A percentile compares a stretch with the other conserved stretches of the same genome.
Conservation (phyloP, 2,113 vertebrate genomes). For the Mugil cephalus region DNA sequence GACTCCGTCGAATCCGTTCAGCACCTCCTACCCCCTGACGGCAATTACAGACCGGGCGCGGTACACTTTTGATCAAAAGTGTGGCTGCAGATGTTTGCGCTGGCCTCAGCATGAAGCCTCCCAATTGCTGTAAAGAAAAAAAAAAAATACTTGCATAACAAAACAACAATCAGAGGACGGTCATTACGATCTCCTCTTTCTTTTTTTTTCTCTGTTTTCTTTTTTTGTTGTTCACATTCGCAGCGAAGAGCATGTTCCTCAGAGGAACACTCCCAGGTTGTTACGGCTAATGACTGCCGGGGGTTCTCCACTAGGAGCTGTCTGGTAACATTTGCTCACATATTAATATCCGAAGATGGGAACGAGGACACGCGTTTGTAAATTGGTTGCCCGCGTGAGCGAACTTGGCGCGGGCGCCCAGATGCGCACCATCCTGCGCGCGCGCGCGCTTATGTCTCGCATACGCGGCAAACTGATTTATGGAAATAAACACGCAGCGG, state of each 20-base stretch:
- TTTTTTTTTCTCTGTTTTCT: constrained; percentile 28
- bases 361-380: constrained; percentile 35
- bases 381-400: constrained; percentile 29
- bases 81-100: constrained; percentile 14
- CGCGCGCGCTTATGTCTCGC: constrained; percentile 28
- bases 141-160: not conserved
- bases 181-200: constrained; percentile 26
- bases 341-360: constrained; percentile 70
- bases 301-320: constrained; percentile 72
- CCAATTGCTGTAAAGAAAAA: constrained; percentile 23
- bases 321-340: constrained; percentile 77
- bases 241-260: constrained; percentile 64
- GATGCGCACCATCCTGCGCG: constrained; percentile 8
- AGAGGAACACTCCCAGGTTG: constrained; percentile 74
- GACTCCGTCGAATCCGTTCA: constrained; percentile 63
- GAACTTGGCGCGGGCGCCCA: constrained; percentile 11
- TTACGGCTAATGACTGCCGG: constrained; percentile 78
- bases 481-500: constrained; percentile 20
- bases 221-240: constrained; percentile 56
- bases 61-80: constrained; percentile 63
- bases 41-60: constrained; percentile 62
- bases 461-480: constrained; percentile 43
- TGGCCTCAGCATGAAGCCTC: constrained; percentile 45
- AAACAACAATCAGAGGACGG: constrained; percentile 6
- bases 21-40: constrained; percentile 58